Base-by-base conservation (phyloP, 2,797 vertebrate species). In the Lemur catta region DNA sequence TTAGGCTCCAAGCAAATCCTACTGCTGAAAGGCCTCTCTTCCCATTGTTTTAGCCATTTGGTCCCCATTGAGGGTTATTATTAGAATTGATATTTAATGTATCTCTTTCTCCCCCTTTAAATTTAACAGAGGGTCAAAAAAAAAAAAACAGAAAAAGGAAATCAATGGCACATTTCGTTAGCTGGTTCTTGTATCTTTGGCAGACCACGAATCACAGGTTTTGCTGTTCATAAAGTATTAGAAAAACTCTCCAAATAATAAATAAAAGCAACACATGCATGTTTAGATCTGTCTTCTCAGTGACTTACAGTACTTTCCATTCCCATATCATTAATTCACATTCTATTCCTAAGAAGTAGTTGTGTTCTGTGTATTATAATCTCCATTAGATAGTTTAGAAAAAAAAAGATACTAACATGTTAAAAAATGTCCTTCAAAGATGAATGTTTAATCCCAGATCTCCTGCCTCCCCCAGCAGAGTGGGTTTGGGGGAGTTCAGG, bases 81-180 rank as follows among this genome's bases (percentile, higher is more conserved):
- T 92, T 97, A 93, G 90, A 97, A 97, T 18, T 98, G 87, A 90
- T 97, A 90, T 85, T 94, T 97, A 88, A 90, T 57, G 7, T 61
- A 75, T 85, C 97, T 97, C 88, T 93, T 75, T 95, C 67, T 46
- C 48, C 52, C 52, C 80, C 50, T 95, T 59, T 93, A 97, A 96
- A 81, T 96, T 90, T 93, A 94, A 96, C 71, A 74, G 90, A 97
- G 84, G 82, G 93, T 96, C 93, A 82, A 76, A 87, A 81, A 55
- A 78, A 78, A 50, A 69, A 38, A n/a, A 71, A 55, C n/a, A 71
- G 93, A 81, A 96, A 89, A 94, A 80, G 57, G 84, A 97, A 97
- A 95, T 90, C 89, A 89, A 91, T 96, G 76, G 74, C 43, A 97
- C 67, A 90, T 96, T 96, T 97, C 72, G 90, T 97, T 96, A 93